A percentile compares a stretch with the other conserved stretches of the same genome.
phyloP scores from a whole-genome alignment of 2,888 invertebrate genomes.

The Aleiodes leptofemur region DNA sequence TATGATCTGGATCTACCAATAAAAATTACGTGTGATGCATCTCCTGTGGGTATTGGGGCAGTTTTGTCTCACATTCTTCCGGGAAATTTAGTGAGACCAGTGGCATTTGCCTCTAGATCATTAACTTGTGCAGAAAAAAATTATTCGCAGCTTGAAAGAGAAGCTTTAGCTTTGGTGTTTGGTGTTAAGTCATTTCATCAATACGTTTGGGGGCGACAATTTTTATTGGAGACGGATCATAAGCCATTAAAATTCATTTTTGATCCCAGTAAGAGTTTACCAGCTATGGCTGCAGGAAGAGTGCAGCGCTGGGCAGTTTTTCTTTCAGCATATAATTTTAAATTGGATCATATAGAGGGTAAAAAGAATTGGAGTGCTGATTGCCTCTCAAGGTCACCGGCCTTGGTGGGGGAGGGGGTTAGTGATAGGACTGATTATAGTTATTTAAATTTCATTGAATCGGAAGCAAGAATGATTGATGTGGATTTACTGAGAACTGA shows the following conservation, averaged over 20 bases:
- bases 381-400: conserved; percentile 23
- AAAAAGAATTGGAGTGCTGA: conserved; percentile 32
- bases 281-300: conserved; percentile 56
- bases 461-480: too few relatives aligned
- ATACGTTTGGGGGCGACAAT: conserved; percentile 56
- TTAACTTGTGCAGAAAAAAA: background rate
- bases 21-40: conserved; percentile 34
- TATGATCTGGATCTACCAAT: conserved; percentile 23
- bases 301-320: conserved; percentile 61
- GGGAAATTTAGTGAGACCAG: conserved; percentile 17
- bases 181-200: conserved; percentile 54
- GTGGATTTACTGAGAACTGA: too few relatives aligned
- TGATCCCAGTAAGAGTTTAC: conserved; percentile 50
- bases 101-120: conserved; percentile 13
- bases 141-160: background rate
- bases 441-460: too few relatives aligned
- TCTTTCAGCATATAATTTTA: conserved; percentile 49
- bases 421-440: too few relatives aligned
- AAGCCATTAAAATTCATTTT: conserved; percentile 63
- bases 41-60: conserved; percentile 28
- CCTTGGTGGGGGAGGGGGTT: background rate
- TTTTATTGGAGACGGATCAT: conserved; percentile 67
- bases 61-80: conserved; percentile 34
- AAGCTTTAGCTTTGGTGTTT: conserved; percentile 47
- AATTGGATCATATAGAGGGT: conserved; percentile 31